Percentiles rank a stretch among this genome's conserved stretches.
phyloP scores from a whole-genome alignment of 2,113 vertebrate species.

The Spea bombifrons region DNA sequence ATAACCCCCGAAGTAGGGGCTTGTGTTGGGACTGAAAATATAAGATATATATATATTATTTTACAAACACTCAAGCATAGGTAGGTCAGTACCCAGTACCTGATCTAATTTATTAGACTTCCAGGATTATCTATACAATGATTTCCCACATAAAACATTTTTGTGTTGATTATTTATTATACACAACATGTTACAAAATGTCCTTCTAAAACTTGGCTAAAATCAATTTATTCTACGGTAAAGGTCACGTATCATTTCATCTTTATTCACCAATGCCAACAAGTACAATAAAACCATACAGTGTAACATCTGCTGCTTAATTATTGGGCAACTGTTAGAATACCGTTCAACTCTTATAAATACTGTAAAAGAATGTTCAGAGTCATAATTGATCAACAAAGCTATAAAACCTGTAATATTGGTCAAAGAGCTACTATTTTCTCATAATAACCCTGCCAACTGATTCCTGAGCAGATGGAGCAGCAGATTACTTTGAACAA shows the following conservation, averaged over 20 bases:
- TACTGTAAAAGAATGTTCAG: background rate
- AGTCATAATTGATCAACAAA: slow-evolving; percentile 10
- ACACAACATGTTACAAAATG: too few species aligned
- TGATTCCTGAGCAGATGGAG: slow-evolving; percentile 7
- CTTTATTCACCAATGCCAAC: background rate
- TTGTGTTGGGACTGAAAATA: too few species aligned
- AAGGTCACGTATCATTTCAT: background rate
- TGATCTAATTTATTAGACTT: too few species aligned
- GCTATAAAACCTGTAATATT: background rate
- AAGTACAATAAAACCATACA: background rate
- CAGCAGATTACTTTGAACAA: slow-evolving; percentile 14
- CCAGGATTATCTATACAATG: too few species aligned
- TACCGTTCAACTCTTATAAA: background rate
- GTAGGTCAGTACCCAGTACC: too few species aligned
- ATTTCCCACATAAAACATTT: too few species aligned
- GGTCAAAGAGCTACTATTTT: slow-evolving; percentile 26
- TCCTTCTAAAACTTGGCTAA: background rate
- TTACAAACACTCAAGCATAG: too few species aligned
- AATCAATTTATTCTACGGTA: background rate
- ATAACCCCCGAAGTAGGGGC: too few species aligned
- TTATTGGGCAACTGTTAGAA: background rate
- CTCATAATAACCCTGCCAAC: slow-evolving; percentile 3
- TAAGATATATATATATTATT: too few species aligned
- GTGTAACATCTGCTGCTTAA: slow-evolving; percentile 8
- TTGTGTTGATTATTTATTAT: too few species aligned